A percentile compares a stretch with the other conserved stretches of the same genome.
These are phyloP conservation scores for Amblyteles armatorius DNA, from an alignment of 2,888 invertebrate genomes.

Conservation along the genomic window DNA sequence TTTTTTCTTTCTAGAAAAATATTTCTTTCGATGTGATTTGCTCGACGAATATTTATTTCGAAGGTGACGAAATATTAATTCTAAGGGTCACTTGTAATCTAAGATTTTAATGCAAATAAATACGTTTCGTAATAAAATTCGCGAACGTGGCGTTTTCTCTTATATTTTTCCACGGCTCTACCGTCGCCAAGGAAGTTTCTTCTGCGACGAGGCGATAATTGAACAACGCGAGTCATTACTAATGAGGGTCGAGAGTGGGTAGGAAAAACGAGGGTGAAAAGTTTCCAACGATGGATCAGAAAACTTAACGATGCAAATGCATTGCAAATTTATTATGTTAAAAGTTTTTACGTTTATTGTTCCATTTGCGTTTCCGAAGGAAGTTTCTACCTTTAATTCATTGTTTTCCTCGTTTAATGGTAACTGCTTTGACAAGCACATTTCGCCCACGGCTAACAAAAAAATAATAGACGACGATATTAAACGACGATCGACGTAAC, in stretches of 20 bases:
- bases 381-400: not conserved
- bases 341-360: too few species aligned
- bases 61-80: conserved; percentile 48
- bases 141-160: not conserved
- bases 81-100: conserved; percentile 74
- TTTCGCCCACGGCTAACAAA: not conserved
- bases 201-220: too few species aligned
- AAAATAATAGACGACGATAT: conserved; percentile 6
- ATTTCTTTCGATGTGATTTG: conserved; percentile 29
- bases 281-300: too few species aligned
- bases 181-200: too few species aligned
- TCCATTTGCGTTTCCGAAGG: too few species aligned
- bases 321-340: too few species aligned
- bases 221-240: too few species aligned
- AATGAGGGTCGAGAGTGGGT: too few species aligned
- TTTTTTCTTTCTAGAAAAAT: conserved; percentile 24
- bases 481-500: conserved; percentile 6
- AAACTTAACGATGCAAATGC: too few species aligned
- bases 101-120: conserved; percentile 74
- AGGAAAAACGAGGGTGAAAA: too few species aligned
- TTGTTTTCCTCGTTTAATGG: not conserved
- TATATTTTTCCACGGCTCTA: not conserved
- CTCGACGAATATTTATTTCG: conserved; percentile 26
- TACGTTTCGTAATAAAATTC: conserved; percentile 75
- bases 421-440: not conserved